These are phyloP conservation scores for Platycercus adscitus DNA, from an alignment of 2,113 vertebrate species.

Conservation along the genomic window DNA sequence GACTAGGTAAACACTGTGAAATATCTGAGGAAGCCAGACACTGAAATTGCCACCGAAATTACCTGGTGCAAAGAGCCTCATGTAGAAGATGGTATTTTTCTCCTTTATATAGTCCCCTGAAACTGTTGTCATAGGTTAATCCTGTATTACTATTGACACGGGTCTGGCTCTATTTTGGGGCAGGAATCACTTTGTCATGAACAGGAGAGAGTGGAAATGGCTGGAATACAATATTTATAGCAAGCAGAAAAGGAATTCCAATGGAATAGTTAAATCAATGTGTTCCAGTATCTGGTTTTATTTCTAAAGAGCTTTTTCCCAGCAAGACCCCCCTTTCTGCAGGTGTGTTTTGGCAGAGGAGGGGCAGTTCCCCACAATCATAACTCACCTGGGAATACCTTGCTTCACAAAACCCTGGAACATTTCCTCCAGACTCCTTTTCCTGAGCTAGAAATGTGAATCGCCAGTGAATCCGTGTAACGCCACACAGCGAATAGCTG, in stretches of 20 bases:
- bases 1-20: background rate
- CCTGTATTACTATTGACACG: background rate
- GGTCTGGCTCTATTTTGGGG: background rate
- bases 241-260: background rate
- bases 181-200: background rate
- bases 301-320: background rate
- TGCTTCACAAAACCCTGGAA: background rate
- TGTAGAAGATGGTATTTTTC: background rate
- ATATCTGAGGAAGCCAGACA: background rate
- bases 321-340: background rate
- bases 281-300: background rate
- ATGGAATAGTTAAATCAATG: background rate
- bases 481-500: rapidly evolving
- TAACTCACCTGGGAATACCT: background rate
- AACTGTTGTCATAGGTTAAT: background rate
- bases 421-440: background rate
- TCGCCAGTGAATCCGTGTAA: background rate
- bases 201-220: background rate
- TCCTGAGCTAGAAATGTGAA: background rate
- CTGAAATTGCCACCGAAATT: background rate
- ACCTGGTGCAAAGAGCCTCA: background rate
- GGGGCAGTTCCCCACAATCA: background rate
- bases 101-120: background rate
- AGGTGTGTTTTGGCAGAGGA: background rate
- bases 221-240: background rate